phyloP scores from a whole-genome alignment of 2,113 vertebrate genomes.

The Neofelis nebulosa region DNA sequence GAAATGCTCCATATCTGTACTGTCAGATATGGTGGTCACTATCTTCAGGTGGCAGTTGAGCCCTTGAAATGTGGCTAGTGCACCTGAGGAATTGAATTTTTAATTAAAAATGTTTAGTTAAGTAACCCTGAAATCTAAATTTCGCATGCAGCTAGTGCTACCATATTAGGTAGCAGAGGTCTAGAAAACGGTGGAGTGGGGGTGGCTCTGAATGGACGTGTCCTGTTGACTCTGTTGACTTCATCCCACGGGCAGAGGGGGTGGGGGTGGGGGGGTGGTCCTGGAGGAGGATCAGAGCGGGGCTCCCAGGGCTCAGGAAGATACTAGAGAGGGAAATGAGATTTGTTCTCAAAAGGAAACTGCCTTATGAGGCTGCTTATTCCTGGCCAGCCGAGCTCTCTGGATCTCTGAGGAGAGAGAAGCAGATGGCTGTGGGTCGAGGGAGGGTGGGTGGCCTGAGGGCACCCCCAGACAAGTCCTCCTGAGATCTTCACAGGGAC shows the following conservation, averaged over 20 bases:
- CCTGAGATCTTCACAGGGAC: constrained; percentile 55
- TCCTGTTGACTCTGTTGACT: background rate
- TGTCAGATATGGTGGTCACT: background rate
- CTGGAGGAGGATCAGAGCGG: background rate
- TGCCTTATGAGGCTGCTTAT: constrained; percentile 32
- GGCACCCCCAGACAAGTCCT: background rate
- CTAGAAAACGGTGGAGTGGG: background rate
- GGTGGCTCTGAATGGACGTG: fast-evolving
- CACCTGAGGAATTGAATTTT: constrained; percentile 7
- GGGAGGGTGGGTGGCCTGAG: background rate
- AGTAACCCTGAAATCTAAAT: background rate
- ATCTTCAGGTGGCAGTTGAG: background rate
- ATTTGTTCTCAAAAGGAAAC: constrained; percentile 39
- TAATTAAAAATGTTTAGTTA: background rate
- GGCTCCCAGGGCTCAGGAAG: background rate
- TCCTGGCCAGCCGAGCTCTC: background rate
- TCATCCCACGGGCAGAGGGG: background rate
- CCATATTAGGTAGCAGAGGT: background rate
- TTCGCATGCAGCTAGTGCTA: background rate
- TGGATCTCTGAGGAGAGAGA: background rate
- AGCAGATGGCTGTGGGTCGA: background rate
- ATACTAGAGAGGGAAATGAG: background rate
- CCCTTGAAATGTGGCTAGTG: background rate
- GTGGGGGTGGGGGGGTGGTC: background rate
- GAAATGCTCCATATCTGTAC: background rate